These are phyloP conservation scores for Holothuria glaberrima DNA, from an alignment of 35 echinoderm and acorn worm species.

Conservation along the genomic window DNA sequence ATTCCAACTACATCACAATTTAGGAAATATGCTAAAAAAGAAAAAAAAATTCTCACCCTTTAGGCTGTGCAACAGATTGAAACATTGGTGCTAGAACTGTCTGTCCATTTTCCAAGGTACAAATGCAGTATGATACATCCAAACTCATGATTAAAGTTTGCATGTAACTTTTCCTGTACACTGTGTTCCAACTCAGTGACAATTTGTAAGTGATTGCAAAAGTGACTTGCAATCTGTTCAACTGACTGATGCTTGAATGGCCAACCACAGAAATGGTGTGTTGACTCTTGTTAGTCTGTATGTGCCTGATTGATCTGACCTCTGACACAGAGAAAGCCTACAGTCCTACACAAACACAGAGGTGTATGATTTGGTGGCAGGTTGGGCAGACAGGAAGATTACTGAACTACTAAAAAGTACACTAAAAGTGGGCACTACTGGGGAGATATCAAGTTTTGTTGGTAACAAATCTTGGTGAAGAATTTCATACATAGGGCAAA, in stretches of 20 bases:
- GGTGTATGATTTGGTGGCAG: neutral
- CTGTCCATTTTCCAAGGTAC: conserved; percentile 44
- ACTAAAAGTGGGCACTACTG: no score
- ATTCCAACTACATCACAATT: no score
- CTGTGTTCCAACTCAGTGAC: no score
- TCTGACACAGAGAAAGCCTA: neutral
- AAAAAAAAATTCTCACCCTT: conserved; percentile 19
- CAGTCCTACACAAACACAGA: neutral
- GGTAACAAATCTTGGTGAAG: no score
- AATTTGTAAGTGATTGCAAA: no score
- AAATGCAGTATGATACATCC: conserved; percentile 43
- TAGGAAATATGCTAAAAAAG: no score
- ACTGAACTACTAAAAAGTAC: no score
- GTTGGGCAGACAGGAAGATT: neutral
- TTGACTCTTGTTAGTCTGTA: neutral
- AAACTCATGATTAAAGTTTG: conserved; percentile 1
- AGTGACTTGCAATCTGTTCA: neutral
- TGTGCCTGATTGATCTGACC: neutral
- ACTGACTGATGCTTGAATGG: conserved; percentile 38
- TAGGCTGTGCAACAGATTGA: neutral
- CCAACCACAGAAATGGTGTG: neutral
- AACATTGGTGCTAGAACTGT: conserved; percentile 49
- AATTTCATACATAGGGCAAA: no score
- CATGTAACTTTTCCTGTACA: no score
- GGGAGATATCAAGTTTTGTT: no score